These are phyloP conservation scores for Habrosyne pyritoides DNA, from an alignment of 2,888 invertebrate genomes.

Conservation along the genomic window DNA sequence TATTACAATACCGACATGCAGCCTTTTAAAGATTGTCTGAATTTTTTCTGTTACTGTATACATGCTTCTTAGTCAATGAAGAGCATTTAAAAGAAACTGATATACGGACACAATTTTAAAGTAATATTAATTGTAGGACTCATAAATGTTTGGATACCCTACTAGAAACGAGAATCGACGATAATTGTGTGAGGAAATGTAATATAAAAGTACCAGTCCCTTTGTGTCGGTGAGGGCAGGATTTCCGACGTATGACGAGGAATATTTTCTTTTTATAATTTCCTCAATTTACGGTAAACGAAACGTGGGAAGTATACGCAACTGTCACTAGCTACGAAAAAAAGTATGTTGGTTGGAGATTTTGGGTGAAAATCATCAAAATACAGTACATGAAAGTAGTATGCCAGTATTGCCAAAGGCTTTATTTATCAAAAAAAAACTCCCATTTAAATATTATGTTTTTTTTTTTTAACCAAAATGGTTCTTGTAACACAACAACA, in stretches of 20 bases:
- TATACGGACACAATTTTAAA: too few species aligned
- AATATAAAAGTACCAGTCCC: slow-evolving; percentile 41
- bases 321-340: neutral
- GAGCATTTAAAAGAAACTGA: too few species aligned
- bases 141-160: neutral
- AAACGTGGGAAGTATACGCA: neutral
- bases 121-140: neutral
- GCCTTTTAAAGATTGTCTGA: too few species aligned
- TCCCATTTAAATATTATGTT: too few species aligned
- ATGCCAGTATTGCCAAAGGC: too few species aligned
- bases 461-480: too few species aligned
- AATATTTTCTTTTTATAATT: slow-evolving; percentile 30
- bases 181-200: slow-evolving; percentile 49
- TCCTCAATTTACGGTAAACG: slow-evolving; percentile 12
- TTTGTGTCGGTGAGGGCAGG: slow-evolving; percentile 29
- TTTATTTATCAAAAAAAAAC: too few species aligned
- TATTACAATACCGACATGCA: too few species aligned
- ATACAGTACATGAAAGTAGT: too few species aligned
- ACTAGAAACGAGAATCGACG: slow-evolving; percentile 32
- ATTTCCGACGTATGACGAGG: slow-evolving; percentile 33
- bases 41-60: too few species aligned
- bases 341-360: neutral
- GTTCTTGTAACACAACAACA: too few species aligned
- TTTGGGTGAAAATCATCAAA: neutral
- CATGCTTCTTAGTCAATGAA: too few species aligned